These are phyloP conservation scores for Oplegnathus fasciatus DNA, from an alignment of 2,113 vertebrate species.

Conservation along the genomic window DNA sequence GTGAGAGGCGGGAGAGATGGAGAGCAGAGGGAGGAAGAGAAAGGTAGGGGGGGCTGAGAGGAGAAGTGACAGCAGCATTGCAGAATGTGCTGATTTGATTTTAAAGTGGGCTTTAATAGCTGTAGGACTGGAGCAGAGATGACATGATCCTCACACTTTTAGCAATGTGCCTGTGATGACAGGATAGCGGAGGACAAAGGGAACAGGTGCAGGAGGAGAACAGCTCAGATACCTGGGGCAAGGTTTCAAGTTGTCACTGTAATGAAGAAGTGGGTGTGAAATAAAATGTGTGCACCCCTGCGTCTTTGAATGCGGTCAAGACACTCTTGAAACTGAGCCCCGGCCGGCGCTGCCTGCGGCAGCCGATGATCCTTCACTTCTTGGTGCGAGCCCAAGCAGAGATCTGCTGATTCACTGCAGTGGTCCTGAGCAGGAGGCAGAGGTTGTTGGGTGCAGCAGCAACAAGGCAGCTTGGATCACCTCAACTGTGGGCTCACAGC, in stretches of 20 bases:
- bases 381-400: constrained; percentile 50
- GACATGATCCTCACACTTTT: constrained; percentile 3
- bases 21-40: constrained; percentile 15
- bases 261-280: constrained; percentile 21
- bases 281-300: constrained; percentile 32
- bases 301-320: constrained; percentile 31
- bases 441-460: constrained; percentile 60
- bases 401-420: constrained; percentile 83
- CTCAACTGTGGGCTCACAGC: constrained; percentile 6
- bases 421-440: constrained; percentile 54
- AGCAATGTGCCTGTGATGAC: constrained; percentile 17
- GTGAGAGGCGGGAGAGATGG: constrained; percentile 22
- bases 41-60: constrained; percentile 7
- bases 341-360: constrained; percentile 26
- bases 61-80: constrained; percentile 39
- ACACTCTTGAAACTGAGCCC: constrained; percentile 33
- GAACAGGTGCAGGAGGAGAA: constrained; percentile 32
- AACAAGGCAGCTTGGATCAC: constrained; percentile 52
- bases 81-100: constrained; percentile 67
- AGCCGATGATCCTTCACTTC: constrained; percentile 36
- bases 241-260: constrained; percentile 30
- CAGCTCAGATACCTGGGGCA: background rate
- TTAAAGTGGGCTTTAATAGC: constrained; percentile 63
- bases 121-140: constrained; percentile 41
- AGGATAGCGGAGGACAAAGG: constrained; percentile 33